A percentile compares a stretch with the other conserved stretches of the same genome.
Evolutionary conservation across 2,797 vertebrate species (phyloP).

Genomic region (Diplodus sargus): DNA sequence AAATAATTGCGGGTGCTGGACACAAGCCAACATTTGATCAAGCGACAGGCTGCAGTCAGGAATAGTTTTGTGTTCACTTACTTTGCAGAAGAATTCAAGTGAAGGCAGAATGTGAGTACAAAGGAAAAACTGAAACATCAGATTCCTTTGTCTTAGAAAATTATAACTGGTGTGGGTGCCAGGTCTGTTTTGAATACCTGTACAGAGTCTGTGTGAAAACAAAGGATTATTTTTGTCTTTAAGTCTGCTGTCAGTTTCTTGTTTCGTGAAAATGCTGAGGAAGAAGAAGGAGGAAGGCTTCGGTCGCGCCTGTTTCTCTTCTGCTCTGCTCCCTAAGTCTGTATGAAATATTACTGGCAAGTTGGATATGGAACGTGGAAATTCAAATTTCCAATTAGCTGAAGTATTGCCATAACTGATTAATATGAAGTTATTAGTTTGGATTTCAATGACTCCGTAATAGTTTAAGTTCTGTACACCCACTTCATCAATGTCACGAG

Average conservation of each 20-base stretch:
- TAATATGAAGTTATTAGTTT: conserved; percentile 6
- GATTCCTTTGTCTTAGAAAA: not conserved
- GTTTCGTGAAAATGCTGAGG: too few relatives aligned
- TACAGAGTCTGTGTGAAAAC: not conserved
- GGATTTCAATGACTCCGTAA: not conserved
- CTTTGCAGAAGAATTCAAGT: not conserved
- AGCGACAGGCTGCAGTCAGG: not conserved
- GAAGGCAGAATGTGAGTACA: not conserved
- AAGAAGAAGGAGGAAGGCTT: too few relatives aligned
- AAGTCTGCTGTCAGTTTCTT: not conserved
- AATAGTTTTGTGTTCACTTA: too few relatives aligned
- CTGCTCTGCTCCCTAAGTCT: not conserved
- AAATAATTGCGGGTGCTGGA: not conserved
- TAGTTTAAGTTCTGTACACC: not conserved
- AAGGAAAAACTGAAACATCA: not conserved
- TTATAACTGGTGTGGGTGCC: not conserved
- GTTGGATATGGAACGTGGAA: not conserved
- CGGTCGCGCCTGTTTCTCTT: not conserved
- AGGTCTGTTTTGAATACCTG: not conserved
- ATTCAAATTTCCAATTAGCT: not conserved
- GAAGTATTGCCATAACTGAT: not conserved
- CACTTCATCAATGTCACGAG: conserved; percentile 21
- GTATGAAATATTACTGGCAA: not conserved
- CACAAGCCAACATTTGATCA: not conserved
- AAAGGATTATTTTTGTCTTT: not conserved